Evolutionary conservation across 2,888 invertebrate species (phyloP).

Genomic region (Lacanobia oleracea): DNA sequence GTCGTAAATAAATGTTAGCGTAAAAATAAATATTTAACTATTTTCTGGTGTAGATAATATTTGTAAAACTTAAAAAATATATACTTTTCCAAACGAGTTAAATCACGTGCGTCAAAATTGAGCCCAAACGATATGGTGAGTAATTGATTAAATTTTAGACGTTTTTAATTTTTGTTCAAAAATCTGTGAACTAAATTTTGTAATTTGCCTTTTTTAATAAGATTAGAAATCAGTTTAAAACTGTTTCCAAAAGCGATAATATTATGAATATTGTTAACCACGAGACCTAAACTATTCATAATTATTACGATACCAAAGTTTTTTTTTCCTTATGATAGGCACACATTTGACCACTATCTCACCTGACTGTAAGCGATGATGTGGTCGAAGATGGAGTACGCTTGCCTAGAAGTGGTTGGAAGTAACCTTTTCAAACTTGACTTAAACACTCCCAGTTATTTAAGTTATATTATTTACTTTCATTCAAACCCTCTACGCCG

Average conservation of each 20-base stretch:
- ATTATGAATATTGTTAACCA: not conserved
- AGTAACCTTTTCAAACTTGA: too few relatives aligned
- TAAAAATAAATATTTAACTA: slow-evolving; percentile 41
- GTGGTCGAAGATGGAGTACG: too few relatives aligned
- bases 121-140: slow-evolving; percentile 65
- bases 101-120: slow-evolving; percentile 52
- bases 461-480: not conserved
- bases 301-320: too few relatives aligned
- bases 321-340: too few relatives aligned
- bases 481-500: not conserved
- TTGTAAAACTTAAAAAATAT: slow-evolving; percentile 26
- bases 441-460: too few relatives aligned
- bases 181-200: not conserved
- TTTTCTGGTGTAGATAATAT: slow-evolving; percentile 40
- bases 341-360: too few relatives aligned
- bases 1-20: slow-evolving; percentile 62
- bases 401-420: too few relatives aligned
- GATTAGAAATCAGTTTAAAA: not conserved
- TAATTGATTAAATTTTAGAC: slow-evolving; percentile 17
- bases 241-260: not conserved
- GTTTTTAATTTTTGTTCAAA: not conserved
- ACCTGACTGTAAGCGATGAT: too few relatives aligned
- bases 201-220: not conserved
- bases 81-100: slow-evolving; percentile 43
- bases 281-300: not conserved